Base-by-base conservation (phyloP, 2,797 vertebrate species). In the Emydoidea blandingii region DNA sequence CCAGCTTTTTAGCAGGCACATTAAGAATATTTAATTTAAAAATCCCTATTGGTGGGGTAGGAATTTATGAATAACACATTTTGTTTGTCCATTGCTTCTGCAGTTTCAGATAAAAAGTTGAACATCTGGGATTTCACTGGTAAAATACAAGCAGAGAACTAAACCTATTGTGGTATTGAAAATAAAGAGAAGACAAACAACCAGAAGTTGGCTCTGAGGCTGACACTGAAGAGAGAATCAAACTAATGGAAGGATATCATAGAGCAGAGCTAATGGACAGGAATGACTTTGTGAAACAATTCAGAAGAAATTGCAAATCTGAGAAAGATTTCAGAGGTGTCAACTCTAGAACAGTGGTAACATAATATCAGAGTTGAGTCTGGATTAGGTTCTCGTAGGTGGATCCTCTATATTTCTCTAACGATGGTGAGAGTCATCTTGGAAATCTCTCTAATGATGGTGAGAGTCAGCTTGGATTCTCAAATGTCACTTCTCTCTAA, bases 401-500 rank as follows among this genome's bases (percentile, higher is more conserved):
- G 59, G 44, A 44, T 79, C n/a, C 57, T 37, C 18, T 1, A 1
- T 1, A 29, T 4, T 25, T 37, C 11, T 5, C 1, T 19, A 15
- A 1, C 1, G 4, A 31, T 2, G 1, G 49, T 25, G 4, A 31
- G 62, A 74, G 37, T 78, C 25, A 4, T 12, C 53, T 59, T 49
- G 0, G 18, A 6, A 18, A 29, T 5, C 18, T 37, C 11, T 5
- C 1, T 19, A 15, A 1, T 1, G 4, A 31, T 2, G 1, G 49
- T 25, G 3, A 31, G 62, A 74, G 31, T 78, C 25, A 4, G 8
- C 53, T 52, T 54, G 0, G 25, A 6, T 25, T 8, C 52, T 15
- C 1, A 1, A 18, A 15, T 41, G 31, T 11, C 21, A 53, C 72
- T 12, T 79, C 3, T 4, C 5, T 1, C 4, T 31, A 18, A n/a